Evolutionary conservation across 2,797 vertebrate species (phyloP), one percentile per base, ranked within the genome.

Genomic region (Arctocebus calabarensis): DNA sequence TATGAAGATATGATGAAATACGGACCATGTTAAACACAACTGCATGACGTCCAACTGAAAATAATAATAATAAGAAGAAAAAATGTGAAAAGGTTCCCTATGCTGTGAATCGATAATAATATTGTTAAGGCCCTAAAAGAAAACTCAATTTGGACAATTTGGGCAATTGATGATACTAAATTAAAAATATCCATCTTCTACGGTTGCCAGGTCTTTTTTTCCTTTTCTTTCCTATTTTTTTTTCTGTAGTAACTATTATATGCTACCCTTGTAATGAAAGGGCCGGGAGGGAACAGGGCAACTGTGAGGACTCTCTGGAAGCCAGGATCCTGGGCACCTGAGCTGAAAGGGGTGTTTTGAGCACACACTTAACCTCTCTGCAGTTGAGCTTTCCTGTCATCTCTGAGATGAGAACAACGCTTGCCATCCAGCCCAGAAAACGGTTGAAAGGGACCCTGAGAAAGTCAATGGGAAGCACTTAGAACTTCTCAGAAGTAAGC

Each of bases 401-500:
- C 62, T 66, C n/a, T 37, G 25, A 71, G 52, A 90, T 71, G 87
- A 94, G 92, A 96, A 83, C 37, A 87, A 79, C 32, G 25, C 52
- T 95, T 86, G 75, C 77, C 62, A 74, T 90, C 40, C 10, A 25
- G 37, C 23, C 40, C 84, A 75, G 32, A 94, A 93, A 93, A 34
- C 74, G 43, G 68, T 94, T 97, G 90, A 97, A 97, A 97, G 95
- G 59, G 29, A 85, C 64, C 77, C 40, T 62, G 81, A 92, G 82
- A 83, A 89, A 93, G 88, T 73, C 79, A 86, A 48, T 1, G 40
- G 52, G 74, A 91, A 82, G 37, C 22, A 52, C 91, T 97, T 95
- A 97, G 92, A 97, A 97, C 77, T 84, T 79, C 89, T 95, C 83
- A 91, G 91, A 97, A 97, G 91, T 70, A 29, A 75, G 83, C 55